Evolutionary conservation across 2,797 vertebrate species (phyloP).

Genomic region (Tragelaphus eurycerus): DNA sequence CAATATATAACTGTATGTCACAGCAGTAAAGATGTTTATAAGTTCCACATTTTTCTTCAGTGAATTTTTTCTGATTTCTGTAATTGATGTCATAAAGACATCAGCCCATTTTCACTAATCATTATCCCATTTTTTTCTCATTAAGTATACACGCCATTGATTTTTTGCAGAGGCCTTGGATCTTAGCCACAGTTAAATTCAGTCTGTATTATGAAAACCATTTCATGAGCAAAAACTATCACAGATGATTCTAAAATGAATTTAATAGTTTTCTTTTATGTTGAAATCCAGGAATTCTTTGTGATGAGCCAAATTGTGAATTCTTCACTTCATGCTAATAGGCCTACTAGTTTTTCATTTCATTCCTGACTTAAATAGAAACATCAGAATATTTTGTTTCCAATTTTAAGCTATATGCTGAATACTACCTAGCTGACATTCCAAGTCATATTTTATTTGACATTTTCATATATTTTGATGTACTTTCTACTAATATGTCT

Average conservation of each 20-base stretch:
- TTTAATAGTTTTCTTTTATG: slow-evolving; percentile 51
- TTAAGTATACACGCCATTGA: neutral
- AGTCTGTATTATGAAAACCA: neutral
- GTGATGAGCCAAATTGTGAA: neutral
- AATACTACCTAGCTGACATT: slow-evolving; percentile 4
- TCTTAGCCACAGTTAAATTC: neutral
- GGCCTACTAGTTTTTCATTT: slow-evolving; percentile 14
- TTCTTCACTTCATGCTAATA: neutral
- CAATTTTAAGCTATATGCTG: neutral
- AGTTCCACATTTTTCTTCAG: neutral
- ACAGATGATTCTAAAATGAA: neutral
- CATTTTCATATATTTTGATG: slow-evolving; percentile 42
- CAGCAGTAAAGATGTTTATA: neutral
- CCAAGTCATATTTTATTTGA: slow-evolving; percentile 21
- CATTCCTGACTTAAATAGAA: slow-evolving; percentile 39
- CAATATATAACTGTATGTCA: neutral
- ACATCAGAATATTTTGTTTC: slow-evolving; percentile 26
- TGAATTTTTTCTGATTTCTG: neutral
- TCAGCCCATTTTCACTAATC: neutral
- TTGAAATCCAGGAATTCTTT: neutral
- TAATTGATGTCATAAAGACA: neutral
- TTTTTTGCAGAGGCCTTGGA: neutral
- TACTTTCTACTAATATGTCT: neutral
- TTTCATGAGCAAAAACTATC: neutral
- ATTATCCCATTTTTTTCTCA: neutral